These are phyloP conservation scores for Trematocara marginatum DNA, from an alignment of 2,113 vertebrate species.

Conservation along the genomic window DNA sequence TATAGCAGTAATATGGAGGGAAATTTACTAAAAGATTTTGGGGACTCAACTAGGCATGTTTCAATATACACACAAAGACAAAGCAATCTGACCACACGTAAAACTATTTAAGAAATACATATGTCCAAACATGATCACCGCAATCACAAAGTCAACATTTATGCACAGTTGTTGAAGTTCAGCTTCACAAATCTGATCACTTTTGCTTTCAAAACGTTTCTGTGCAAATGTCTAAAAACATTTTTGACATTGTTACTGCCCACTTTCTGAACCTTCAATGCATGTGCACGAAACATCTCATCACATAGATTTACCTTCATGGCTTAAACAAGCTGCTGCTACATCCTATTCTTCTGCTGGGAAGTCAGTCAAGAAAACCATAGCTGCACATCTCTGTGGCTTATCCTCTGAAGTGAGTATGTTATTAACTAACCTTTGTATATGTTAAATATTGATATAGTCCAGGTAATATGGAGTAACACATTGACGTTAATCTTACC, in stretches of 20 bases:
- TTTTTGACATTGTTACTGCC: neutral
- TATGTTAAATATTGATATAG: neutral
- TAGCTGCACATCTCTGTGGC: neutral
- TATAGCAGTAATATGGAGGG: neutral
- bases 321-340: neutral
- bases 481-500: neutral
- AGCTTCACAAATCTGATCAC: neutral
- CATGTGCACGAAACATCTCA: neutral
- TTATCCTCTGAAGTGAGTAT: neutral
- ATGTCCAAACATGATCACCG: neutral
- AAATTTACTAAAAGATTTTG: neutral
- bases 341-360: neutral
- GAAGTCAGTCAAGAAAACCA: neutral
- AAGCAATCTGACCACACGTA: neutral
- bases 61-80: neutral
- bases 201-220: neutral
- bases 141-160: neutral
- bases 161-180: neutral
- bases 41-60: neutral
- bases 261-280: neutral
- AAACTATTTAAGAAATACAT: neutral
- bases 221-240: neutral
- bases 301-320: neutral
- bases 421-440: neutral
- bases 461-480: neutral